Evolutionary conservation across 1,140 invertebrate species (phyloP).

Genomic region (Hypothenemus hampei): DNA sequence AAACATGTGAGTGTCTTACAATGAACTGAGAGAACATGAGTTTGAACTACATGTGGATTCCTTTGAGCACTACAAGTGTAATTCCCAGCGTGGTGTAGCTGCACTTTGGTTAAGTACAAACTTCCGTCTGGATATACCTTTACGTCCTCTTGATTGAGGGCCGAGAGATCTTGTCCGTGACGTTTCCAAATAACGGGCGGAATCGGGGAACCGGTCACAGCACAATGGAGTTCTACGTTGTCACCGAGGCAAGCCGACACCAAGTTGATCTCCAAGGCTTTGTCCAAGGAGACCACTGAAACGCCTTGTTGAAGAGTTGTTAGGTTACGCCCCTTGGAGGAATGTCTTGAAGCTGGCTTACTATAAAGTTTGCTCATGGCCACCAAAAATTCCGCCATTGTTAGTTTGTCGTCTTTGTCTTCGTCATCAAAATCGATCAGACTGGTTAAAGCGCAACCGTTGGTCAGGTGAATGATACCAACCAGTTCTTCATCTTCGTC

Average conservation of each 20-base stretch:
- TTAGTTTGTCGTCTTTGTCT: constrained; percentile 61
- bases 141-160: constrained; percentile 60
- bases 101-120: constrained; percentile 69
- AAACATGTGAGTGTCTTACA: constrained; percentile 54
- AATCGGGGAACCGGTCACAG: constrained; percentile 64
- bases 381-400: constrained; percentile 69
- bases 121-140: constrained; percentile 69
- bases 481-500: constrained; percentile 59
- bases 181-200: constrained; percentile 70
- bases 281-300: constrained; percentile 67
- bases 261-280: constrained; percentile 66
- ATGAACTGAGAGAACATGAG: constrained; percentile 70
- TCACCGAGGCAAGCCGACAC: constrained; percentile 66
- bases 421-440: constrained; percentile 68
- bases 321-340: background rate
- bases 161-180: constrained; percentile 61
- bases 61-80: constrained; percentile 74
- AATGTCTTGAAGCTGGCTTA: constrained; percentile 43
- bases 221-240: constrained; percentile 77
- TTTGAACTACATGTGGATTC: constrained; percentile 70
- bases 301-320: no score
- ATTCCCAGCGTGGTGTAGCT: constrained; percentile 74
- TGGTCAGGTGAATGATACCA: constrained; percentile 47
- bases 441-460: constrained; percentile 62
- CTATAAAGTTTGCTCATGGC: constrained; percentile 74